phyloP scores from a whole-genome alignment of 2,113 vertebrate genomes.

The Speoplatyrhinus poulsoni region DNA sequence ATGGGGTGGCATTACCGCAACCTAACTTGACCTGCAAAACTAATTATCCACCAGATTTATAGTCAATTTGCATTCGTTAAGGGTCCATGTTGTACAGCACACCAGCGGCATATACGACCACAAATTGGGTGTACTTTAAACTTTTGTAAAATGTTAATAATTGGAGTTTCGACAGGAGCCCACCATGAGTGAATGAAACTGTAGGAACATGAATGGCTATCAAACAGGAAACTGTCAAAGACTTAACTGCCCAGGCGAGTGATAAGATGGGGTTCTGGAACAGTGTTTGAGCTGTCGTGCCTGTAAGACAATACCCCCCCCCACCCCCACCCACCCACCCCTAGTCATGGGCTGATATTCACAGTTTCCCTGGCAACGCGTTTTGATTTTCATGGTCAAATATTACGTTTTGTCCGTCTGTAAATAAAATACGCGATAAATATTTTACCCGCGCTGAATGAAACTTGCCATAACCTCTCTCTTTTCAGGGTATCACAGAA shows the following conservation, averaged over 20 bases:
- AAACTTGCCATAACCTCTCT: neutral
- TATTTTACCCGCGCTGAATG: constrained; percentile 17
- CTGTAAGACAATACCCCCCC: constrained; percentile 73
- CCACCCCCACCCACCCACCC: constrained; percentile 76
- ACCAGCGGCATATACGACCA: too few species aligned
- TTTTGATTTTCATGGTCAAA: constrained; percentile 78
- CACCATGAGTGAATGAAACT: constrained; percentile 3
- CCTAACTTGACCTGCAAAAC: neutral
- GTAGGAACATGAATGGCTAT: constrained; percentile 40
- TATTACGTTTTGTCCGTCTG: constrained; percentile 57
- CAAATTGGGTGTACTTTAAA: too few species aligned
- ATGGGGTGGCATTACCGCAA: neutral
- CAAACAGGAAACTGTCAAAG: constrained; percentile 43
- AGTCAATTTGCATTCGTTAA: neutral
- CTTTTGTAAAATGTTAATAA: constrained; percentile 8
- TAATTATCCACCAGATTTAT: constrained; percentile 12
- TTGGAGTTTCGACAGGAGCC: constrained; percentile 2
- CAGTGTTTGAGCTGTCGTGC: constrained; percentile 74
- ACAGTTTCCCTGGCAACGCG: constrained; percentile 89
- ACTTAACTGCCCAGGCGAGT: constrained; percentile 50
- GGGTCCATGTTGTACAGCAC: constrained; percentile 11
- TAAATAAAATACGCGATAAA: constrained; percentile 32
- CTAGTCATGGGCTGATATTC: constrained; percentile 76
- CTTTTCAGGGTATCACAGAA: too few species aligned
- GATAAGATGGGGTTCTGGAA: constrained; percentile 63